A percentile compares a stretch with the other conserved stretches of the same genome.
Evolutionary conservation across 2,888 invertebrate species (phyloP).

Genomic region (Tenthredo notha): DNA sequence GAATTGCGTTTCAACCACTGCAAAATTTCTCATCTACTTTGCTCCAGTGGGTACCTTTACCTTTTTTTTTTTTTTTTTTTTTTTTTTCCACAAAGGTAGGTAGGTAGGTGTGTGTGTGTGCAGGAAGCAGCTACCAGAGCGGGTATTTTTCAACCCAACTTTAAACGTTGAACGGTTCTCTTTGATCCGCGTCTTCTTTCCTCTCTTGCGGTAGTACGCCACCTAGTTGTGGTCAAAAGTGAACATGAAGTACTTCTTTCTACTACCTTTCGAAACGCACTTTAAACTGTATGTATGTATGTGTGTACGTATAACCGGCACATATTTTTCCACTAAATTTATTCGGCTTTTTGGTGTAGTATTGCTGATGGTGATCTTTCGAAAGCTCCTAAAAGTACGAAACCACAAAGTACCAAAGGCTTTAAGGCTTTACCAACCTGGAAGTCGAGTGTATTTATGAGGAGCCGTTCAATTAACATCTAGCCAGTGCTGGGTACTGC

Average conservation of each 20-base stretch:
- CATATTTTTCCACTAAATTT: neutral
- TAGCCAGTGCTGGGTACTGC: neutral
- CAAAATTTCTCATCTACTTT: slow-evolving; percentile 5
- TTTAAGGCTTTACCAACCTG: neutral
- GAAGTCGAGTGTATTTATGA: neutral
- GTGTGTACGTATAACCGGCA: too few relatives aligned
- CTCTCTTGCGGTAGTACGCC: neutral
- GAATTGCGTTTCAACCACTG: slow-evolving; percentile 20
- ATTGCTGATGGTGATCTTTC: neutral
- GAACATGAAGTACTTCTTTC: neutral
- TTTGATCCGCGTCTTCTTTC: slow-evolving; percentile 2
- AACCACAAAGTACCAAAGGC: slow-evolving; percentile 1
- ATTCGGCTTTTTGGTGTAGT: neutral
- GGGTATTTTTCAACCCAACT: slow-evolving; percentile 33
- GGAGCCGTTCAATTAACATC: slow-evolving; percentile 46
- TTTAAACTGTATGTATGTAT: too few relatives aligned
- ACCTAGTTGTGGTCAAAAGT: slow-evolving; percentile 21
- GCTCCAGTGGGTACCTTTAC: neutral
- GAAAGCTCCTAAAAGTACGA: neutral
- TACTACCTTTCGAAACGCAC: neutral
- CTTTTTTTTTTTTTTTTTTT: too few relatives aligned
- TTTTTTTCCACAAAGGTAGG: slow-evolving; percentile 5
- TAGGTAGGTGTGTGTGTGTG: too few relatives aligned
- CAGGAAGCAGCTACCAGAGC: slow-evolving; percentile 23
- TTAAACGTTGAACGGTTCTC: slow-evolving; percentile 27